These are phyloP conservation scores for Myotis brandtii DNA, from an alignment of 2,113 vertebrate species.

Conservation along the genomic window DNA sequence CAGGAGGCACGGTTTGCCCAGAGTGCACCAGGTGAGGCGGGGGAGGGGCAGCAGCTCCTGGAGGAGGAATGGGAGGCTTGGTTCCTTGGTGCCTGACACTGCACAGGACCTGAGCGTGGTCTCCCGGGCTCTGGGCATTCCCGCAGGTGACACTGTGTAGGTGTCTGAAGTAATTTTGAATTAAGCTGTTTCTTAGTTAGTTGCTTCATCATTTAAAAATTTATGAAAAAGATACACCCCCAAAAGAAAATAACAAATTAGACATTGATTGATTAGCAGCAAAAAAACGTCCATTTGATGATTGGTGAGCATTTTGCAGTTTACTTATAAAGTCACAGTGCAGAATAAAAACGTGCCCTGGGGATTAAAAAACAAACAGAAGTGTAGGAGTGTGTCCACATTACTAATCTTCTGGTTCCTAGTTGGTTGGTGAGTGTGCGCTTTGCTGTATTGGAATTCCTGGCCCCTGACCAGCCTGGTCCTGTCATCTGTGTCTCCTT, in stretches of 20 bases:
- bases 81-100: neutral
- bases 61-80: accelerated
- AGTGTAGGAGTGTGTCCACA: neutral
- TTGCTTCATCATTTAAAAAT: neutral
- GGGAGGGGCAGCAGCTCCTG: neutral
- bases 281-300: neutral
- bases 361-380: accelerated
- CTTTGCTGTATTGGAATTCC: neutral
- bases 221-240: neutral
- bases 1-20: constrained; percentile 97
- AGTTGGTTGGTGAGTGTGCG: no score
- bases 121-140: neutral
- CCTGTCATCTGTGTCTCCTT: accelerated
- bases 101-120: accelerated
- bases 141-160: neutral
- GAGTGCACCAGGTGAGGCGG: constrained; percentile 92
- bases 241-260: neutral
- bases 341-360: neutral
- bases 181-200: neutral
- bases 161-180: neutral
- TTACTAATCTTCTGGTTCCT: neutral
- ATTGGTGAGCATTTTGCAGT: neutral
- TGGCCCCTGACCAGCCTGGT: accelerated
- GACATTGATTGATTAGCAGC: neutral
- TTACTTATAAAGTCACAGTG: neutral